phyloP scores from a whole-genome alignment of 1,140 invertebrate species.

The Pogonognathellus flavescens region DNA sequence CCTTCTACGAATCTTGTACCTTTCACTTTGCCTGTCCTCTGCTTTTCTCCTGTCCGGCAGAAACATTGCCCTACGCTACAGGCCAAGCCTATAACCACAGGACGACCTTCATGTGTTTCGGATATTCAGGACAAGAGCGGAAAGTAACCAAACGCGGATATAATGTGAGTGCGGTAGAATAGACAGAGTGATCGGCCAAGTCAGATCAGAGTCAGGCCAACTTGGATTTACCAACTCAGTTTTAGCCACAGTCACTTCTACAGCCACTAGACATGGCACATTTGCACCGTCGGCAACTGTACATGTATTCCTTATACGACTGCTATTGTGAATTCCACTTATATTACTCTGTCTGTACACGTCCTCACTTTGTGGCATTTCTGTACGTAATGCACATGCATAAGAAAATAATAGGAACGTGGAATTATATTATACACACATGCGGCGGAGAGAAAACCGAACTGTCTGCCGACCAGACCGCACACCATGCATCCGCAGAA shows the following conservation, averaged over 20 bases:
- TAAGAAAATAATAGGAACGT: background rate
- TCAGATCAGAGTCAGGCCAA: too few relatives aligned
- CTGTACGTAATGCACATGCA: background rate
- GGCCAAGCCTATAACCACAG: background rate
- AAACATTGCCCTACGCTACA: background rate
- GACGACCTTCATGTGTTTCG: background rate
- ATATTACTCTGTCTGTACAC: background rate
- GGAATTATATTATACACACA: constrained; percentile 19
- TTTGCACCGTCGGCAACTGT: too few relatives aligned
- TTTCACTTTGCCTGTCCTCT: constrained; percentile 6
- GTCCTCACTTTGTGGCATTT: background rate
- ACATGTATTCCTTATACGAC: too few relatives aligned
- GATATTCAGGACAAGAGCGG: too few relatives aligned
- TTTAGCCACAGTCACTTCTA: background rate
- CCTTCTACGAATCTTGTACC: constrained; percentile 44
- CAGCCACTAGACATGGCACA: background rate
- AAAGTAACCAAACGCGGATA: too few relatives aligned
- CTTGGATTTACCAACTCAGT: too few relatives aligned
- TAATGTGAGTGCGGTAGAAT: too few relatives aligned
- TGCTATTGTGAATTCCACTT: too few relatives aligned
- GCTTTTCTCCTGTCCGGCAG: constrained; percentile 31
- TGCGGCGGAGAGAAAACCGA: background rate
- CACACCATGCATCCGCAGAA: constrained; percentile 9
- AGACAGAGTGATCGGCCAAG: too few relatives aligned
- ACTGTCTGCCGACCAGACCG: constrained; percentile 11